These are phyloP conservation scores for Lysiphlebus fabarum DNA, from an alignment of 1,140 invertebrate species.

Conservation along the genomic window DNA sequence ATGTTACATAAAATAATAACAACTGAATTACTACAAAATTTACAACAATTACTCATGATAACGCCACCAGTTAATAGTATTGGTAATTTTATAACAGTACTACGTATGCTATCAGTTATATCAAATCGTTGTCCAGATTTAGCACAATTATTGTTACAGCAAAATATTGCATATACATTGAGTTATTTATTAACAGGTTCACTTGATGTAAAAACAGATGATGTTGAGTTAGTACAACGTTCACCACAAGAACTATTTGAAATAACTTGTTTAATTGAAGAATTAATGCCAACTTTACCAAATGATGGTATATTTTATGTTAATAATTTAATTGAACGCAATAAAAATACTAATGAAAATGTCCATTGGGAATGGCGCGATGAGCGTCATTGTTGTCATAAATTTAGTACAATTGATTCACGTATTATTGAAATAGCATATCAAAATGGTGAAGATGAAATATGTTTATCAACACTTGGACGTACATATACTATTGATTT, in stretches of 20 bases:
- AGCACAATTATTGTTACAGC: constrained; percentile 84
- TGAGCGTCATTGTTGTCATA: constrained; percentile 72
- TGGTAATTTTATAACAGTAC: constrained; percentile 91
- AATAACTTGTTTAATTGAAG: constrained; percentile 92
- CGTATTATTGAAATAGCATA: constrained; percentile 86
- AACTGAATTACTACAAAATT: constrained; percentile 85
- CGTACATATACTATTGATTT: constrained; percentile 94
- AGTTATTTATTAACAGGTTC: constrained; percentile 87
- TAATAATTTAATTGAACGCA: constrained; percentile 78
- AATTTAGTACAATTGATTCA: constrained; percentile 71
- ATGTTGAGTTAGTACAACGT: constrained; percentile 82
- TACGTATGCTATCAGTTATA: constrained; percentile 93
- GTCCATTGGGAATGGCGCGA: constrained; percentile 96
- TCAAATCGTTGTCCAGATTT: constrained; percentile 90
- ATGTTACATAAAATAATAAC: constrained; percentile 93
- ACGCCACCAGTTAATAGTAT: constrained; percentile 90
- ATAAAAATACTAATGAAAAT: constrained; percentile 70
- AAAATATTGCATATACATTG: constrained; percentile 93
- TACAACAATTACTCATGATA: constrained; percentile 88
- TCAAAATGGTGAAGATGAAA: constrained; percentile 90
- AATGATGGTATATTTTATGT: constrained; percentile 92
- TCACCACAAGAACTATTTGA: constrained; percentile 95
- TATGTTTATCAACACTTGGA: constrained; percentile 85
- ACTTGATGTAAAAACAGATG: constrained; percentile 60
- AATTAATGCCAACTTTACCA: constrained; percentile 91